Base-by-base conservation (phyloP, 2,113 vertebrate genomes). In the Probosciger aterrimus region DNA sequence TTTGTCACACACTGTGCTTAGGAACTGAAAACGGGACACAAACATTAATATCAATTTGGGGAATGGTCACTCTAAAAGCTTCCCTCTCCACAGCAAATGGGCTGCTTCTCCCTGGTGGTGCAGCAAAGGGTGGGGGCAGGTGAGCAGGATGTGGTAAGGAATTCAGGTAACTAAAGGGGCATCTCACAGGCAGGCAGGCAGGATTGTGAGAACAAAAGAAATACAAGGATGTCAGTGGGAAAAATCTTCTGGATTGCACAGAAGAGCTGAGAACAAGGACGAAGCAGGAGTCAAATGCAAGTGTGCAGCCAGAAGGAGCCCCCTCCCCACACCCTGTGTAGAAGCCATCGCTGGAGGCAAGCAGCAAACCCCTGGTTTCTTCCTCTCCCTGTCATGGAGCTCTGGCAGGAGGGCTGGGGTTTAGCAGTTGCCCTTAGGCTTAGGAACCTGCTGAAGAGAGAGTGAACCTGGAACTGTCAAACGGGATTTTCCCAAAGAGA, bases 1-100 rank as follows among this genome's bases (percentile, higher is more conserved):
- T 43, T 11, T 31, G 23, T 49, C 8, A 3, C 44, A 11, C 10
- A 2, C 10, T 30, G 46, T 1, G 0, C 52, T 55, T 47, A 46
- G 53, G 76, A n/a, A 22, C 30, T 11, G 67, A 14, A 14, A 75
- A 6, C 41, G 16, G 81, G 77, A 41, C 41, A 8, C 65, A 11
- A 27, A 14, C 8, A 1, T n/a, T 5, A 14, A 25, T 31, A 6
- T 14, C 22, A 22, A 22, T 37, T 8, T 35, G 41, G 27, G 31
- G 31, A 57, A 35, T 0, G 59, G 16, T 39, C 57, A 27, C 53
- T 57, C 57, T 28, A 4, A 41, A 75, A 65, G 46, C 63, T 53
- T 27, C 64, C 33, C 14, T 37, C 30, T 57, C 24, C 24, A 1
- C 18, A 19, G 47, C 30, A 39, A 9, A 43, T 3, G n/a, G 57